Evolutionary conservation across 2,888 invertebrate species (phyloP).

Genomic region (Amiota communis): DNA sequence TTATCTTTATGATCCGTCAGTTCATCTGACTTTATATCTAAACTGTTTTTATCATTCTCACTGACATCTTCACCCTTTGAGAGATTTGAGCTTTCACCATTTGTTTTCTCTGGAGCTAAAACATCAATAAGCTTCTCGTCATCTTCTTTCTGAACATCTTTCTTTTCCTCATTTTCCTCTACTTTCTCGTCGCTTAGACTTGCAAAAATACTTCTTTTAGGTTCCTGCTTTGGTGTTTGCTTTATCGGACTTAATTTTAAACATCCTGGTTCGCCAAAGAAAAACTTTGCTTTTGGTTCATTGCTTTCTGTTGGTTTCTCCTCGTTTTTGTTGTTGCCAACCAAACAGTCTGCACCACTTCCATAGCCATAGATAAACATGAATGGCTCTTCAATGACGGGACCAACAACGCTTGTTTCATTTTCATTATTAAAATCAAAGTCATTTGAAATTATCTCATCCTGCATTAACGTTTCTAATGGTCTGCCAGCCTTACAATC

Average conservation of each 20-base stretch:
- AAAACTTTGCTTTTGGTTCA: slow-evolving; percentile 70
- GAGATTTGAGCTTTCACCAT: slow-evolving; percentile 49
- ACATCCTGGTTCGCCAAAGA: slow-evolving; percentile 74
- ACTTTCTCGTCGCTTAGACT: slow-evolving; percentile 36
- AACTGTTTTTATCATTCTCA: not conserved
- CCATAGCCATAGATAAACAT: slow-evolving; percentile 80
- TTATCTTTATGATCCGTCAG: slow-evolving; percentile 23
- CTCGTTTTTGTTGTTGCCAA: slow-evolving; percentile 76
- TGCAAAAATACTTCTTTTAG: slow-evolving; percentile 57
- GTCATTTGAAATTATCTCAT: slow-evolving; percentile 4
- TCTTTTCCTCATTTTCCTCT: slow-evolving; percentile 17
- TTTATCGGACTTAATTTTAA: slow-evolving; percentile 72
- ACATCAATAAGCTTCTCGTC: slow-evolving; percentile 9
- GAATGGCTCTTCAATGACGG: slow-evolving; percentile 82
- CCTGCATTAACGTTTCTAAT: not conserved
- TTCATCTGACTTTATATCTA: not conserved
- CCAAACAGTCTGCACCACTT: slow-evolving; percentile 81
- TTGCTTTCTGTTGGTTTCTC: slow-evolving; percentile 73
- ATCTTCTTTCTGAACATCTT: slow-evolving; percentile 19
- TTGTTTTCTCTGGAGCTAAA: slow-evolving; percentile 47
- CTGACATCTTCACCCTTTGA: slow-evolving; percentile 5
- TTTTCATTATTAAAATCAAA: slow-evolving; percentile 28
- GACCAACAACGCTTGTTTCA: slow-evolving; percentile 76
- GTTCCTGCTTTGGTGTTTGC: slow-evolving; percentile 52
- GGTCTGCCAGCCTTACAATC: slow-evolving; percentile 75